Conservation (phyloP, 2,113 vertebrate species). For the Rynchops niger region DNA sequence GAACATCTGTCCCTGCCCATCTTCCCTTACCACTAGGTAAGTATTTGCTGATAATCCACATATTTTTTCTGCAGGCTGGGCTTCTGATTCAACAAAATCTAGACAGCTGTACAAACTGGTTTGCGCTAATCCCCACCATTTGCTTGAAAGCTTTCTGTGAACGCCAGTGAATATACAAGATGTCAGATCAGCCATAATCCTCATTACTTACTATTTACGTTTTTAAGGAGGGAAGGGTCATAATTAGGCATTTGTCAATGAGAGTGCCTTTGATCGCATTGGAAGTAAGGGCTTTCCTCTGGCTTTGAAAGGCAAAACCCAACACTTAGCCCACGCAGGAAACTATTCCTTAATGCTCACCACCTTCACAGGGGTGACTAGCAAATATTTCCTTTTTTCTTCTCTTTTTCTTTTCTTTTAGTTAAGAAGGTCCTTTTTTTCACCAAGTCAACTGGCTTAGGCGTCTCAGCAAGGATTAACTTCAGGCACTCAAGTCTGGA, state of each 20-base stretch:
- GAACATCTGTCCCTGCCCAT: neutral
- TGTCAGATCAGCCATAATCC: neutral
- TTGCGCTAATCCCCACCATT: constrained; percentile 25
- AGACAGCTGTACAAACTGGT: constrained; percentile 47
- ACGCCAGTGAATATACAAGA: neutral
- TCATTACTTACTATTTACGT: neutral
- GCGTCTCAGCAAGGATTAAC: neutral
- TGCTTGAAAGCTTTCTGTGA: neutral
- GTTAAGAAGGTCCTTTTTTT: neutral
- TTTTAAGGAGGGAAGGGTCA: neutral
- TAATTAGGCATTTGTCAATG: neutral
- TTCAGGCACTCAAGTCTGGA: neutral
- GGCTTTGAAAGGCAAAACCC: neutral
- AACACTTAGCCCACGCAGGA: neutral
- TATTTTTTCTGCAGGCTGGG: constrained; percentile 11
- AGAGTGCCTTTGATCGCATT: neutral
- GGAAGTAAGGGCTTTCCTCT: neutral
- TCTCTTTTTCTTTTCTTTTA: neutral
- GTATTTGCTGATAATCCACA: constrained; percentile 22
- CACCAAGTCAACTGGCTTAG: neutral
- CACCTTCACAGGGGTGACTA: neutral
- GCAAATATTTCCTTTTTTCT: neutral
- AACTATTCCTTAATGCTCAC: neutral
- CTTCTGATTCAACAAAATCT: constrained; percentile 13
- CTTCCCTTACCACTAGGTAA: neutral